Evolutionary conservation across 2,113 vertebrate genomes (phyloP), one percentile per base, ranked within the genome.

Genomic region (Micronycteris hirsuta): DNA sequence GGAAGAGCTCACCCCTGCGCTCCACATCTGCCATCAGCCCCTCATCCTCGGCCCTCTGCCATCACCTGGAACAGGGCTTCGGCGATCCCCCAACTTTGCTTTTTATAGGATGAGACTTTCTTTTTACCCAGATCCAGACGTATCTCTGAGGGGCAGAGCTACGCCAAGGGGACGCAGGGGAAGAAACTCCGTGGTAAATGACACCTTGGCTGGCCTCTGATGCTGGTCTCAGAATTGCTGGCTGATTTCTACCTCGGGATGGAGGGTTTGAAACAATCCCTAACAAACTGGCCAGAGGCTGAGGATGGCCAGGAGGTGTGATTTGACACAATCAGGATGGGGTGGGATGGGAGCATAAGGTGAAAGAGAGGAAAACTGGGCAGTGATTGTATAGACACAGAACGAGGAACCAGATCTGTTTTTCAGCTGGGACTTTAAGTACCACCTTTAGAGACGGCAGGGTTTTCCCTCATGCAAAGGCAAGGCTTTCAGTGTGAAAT

Each of bases 361-460:
- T 28, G 31, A 33, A 0, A 49, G 73, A 38, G 20, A 97, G 83
- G 4, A 85, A 71, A 86, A 87, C 95, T 11, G 26, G 92, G 92
- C 78, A 0, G 12, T 70, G 81, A 61, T 96, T 41, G 96, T 96
- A 91, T 63, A 89, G 83, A 86, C 78, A 89, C 41, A 2, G 33
- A 90, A 97, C 81, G 87, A 96, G 94, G 93, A 96, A 97, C 97
- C 90, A 93, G 92, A 91, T 58, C 87, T 61, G 65, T 93, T 5
- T 98, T 94, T 96, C 95, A 94, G 96, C 98, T 96, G 92, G 97
- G 97, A 98, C 98, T 97, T 87, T 96, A 97, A 97, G 97, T 94
- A 92, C 97, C 97, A 94, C 94, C 0, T 0, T 97, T 97, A 93
- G 74, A 78, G 95, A 96, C 92, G 96, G 94, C 96, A 92, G 94